Base-by-base conservation (phyloP, 2,888 invertebrate genomes). In the Sclerodermus sp. region DNA sequence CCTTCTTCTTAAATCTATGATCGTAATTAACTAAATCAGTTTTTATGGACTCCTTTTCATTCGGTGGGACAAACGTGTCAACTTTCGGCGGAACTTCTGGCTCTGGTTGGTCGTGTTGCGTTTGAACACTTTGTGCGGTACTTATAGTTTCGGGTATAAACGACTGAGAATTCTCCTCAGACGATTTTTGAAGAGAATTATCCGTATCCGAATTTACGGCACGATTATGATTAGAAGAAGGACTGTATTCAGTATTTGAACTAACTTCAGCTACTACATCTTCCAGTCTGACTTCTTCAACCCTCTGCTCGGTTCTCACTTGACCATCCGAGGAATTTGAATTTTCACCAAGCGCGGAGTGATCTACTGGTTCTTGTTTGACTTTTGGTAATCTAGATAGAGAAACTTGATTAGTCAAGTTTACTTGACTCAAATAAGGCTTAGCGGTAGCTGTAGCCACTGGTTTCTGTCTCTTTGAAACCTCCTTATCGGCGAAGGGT, bases 261-360 rank as follows among this genome's bases (percentile, higher is more conserved):
- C 68, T 71, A 15, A 71, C 71, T 58, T 77, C 77, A 1, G 70
- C 73, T 1, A 77, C 77, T 5, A 76, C 71, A 39, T 78, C 77
- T 42, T 77, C 77, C 8, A 77, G 56, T 47, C 75, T 63, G 0
- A 77, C 77, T 57, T 77, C 77, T 45, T 77, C 77, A 15, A 77
- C 76, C 17, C 77, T 65, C 45, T 77, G 77, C 37, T 77, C 77
- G 1, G 71, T 69, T 49, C 76, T 64, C 32, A 77, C 55, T 52
- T 66, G 66, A 46, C 77, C 66, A 42, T 77, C 77, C 1, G 76
- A 77, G 0, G 77, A 77, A 46, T 77, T 77, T 0, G 77, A 77
- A 51, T 77, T 77, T n/a, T 77, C 77, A 1, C 77, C 76, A 4
- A 74, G 66, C 1, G 72, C 70, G 0, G 68, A 69, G 42, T 71